Evolutionary conservation across 2,888 invertebrate species (phyloP).

Genomic region (Yponomeuta evonymella): DNA sequence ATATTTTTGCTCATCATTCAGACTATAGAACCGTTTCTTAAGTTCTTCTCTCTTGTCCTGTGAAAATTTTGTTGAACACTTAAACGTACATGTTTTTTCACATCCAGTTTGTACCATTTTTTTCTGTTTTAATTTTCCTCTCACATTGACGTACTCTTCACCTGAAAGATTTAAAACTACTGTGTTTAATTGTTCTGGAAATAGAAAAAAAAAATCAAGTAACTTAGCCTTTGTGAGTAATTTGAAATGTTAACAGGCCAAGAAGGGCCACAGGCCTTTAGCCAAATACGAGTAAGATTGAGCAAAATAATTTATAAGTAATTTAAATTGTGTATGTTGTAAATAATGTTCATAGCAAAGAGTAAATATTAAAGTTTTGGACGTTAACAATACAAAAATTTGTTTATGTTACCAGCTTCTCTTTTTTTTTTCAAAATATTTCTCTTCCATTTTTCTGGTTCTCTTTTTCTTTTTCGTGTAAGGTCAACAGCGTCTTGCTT

Average conservation of each 20-base stretch:
- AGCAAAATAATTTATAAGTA: too few relatives aligned
- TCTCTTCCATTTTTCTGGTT: background rate
- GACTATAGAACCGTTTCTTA: constrained; percentile 18
- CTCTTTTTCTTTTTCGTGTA: background rate
- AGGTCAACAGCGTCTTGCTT: too few relatives aligned
- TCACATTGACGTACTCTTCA: too few relatives aligned
- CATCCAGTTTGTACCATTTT: constrained; percentile 19
- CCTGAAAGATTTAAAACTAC: too few relatives aligned
- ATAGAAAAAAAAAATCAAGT: too few relatives aligned
- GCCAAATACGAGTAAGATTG: too few relatives aligned
- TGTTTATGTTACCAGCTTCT: background rate
- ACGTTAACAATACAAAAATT: background rate
- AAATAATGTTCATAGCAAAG: background rate
- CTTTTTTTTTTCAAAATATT: constrained; percentile 2
- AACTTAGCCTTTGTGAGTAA: too few relatives aligned
- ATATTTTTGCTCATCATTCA: constrained; percentile 23
- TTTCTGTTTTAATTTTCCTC: background rate
- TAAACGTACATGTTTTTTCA: constrained; percentile 21
- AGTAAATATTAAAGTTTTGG: background rate
- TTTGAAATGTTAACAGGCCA: too few relatives aligned
- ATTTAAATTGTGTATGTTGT: too few relatives aligned
- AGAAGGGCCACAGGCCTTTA: too few relatives aligned
- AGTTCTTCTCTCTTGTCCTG: constrained; percentile 14
- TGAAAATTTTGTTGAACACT: constrained; percentile 20
- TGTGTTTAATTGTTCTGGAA: too few relatives aligned